Base-by-base conservation (phyloP, 2,888 invertebrate genomes). In the Rotaria macrura region DNA sequence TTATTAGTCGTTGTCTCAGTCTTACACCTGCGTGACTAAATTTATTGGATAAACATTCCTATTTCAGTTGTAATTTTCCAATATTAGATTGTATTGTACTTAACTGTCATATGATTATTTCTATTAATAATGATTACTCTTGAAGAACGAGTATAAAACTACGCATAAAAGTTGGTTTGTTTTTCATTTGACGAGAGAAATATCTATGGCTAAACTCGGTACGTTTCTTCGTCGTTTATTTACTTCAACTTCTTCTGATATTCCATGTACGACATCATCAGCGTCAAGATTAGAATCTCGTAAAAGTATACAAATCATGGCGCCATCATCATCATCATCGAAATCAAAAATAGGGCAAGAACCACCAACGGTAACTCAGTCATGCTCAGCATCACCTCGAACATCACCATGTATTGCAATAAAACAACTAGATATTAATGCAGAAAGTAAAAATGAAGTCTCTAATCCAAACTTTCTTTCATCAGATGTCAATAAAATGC, bases 181-280 rank as follows among this genome's bases (percentile, higher is more conserved):
- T 25, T 52, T 20, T 52, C 38, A 65, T 65, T 65, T 25, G 25
- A 25, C 25, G 7, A 20, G 14, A 34, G 38, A 34, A 34, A 34
- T 17, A 34, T 20, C 0, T 38, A 79, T 79, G 79, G 79, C 79
- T 43, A 79, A 79, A 79, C n/a, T 79, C 2, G 43, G 79, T 14
- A 43, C 79, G 23, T 79, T 79, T 79, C 43, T 79, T 79, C 79
- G 79, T n/a, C 79, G 79, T 43, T 43, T 79, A 9, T 79, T 79
- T 25, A 43, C 40, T n/a, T n/a, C 79, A 14, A 25, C 2, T 43
- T 43, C 79, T 12, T 43, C 79, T 40, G 79, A 79, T 79, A 43
- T 43, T 43, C 9, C 25, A 0, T 4, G 17, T 43, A 5, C 9
- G n/a, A 20, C 29, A 34, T 20, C 17, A 34, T 34, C 20, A 34